phyloP scores from a whole-genome alignment of 30 jellyfish, hydroid and myxozoan species.

The Pseudorhiza aurosa region DNA sequence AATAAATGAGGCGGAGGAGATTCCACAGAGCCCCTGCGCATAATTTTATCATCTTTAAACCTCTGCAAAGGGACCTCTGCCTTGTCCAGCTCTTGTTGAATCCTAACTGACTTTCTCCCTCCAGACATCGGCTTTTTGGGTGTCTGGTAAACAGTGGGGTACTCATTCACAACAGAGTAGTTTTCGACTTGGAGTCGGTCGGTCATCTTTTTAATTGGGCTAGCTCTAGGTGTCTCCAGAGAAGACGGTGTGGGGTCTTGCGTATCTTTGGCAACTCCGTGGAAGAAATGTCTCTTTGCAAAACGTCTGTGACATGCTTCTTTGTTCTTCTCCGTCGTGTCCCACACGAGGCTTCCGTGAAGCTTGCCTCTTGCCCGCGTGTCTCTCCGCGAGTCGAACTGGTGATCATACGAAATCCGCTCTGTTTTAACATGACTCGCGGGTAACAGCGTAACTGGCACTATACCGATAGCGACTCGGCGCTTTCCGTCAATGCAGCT shows the following conservation, averaged over 20 bases:
- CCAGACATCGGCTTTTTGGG: no score
- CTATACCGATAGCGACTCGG: constrained; percentile 51
- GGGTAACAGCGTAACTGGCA: constrained; percentile 54
- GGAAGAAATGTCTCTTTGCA: constrained; percentile 28
- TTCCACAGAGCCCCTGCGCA: not conserved
- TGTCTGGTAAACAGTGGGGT: no score
- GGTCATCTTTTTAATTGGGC: not conserved
- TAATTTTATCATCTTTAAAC: not conserved
- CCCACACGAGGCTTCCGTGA: constrained; percentile 88
- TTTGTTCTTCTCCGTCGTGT: constrained; percentile 12
- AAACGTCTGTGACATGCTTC: constrained; percentile 7
- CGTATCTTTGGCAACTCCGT: not conserved
- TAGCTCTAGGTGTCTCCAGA: not conserved
- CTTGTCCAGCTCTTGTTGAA: not conserved
- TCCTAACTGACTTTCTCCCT: no score
- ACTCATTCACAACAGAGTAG: no score
- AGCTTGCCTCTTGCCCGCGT: constrained; percentile 73
- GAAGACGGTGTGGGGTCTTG: not conserved
- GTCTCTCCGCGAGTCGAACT: constrained; percentile 65
- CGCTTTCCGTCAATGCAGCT: constrained; percentile 45
- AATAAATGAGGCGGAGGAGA: constrained; percentile 53
- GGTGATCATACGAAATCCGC: constrained; percentile 70
- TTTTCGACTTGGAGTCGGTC: no score
- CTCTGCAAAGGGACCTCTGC: not conserved
- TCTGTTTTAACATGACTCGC: constrained; percentile 31